These are phyloP conservation scores for Allacma fusca DNA, from an alignment of 2,888 invertebrate genomes.

Conservation along the genomic window DNA sequence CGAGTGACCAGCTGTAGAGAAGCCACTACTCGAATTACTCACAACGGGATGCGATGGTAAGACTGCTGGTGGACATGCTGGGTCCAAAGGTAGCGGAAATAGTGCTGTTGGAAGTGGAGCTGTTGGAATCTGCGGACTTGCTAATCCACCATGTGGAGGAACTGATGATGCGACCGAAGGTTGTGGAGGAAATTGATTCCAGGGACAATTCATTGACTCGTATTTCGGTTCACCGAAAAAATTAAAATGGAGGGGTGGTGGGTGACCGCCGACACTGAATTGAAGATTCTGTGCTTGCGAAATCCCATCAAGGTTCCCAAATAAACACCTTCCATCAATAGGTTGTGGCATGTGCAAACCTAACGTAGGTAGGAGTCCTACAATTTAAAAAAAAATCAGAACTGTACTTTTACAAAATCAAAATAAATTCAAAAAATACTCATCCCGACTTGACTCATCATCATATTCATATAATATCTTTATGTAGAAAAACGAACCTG, in stretches of 20 bases:
- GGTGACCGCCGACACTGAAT: slow-evolving; percentile 19
- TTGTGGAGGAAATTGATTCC: slow-evolving; percentile 42
- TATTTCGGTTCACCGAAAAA: slow-evolving; percentile 43
- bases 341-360: slow-evolving; percentile 27
- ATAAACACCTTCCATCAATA: slow-evolving; percentile 32
- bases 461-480: too few species aligned
- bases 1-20: slow-evolving; percentile 57
- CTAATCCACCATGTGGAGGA: not conserved
- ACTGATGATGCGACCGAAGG: slow-evolving; percentile 27
- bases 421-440: too few species aligned
- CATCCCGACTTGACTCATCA: too few species aligned
- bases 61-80: slow-evolving; percentile 58
- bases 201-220: slow-evolving; percentile 35
- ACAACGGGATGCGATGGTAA: slow-evolving; percentile 52
- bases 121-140: slow-evolving; percentile 27
- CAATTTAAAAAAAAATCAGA: too few species aligned
- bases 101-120: slow-evolving; percentile 58
- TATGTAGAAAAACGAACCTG: slow-evolving; percentile 38
- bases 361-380: slow-evolving; percentile 7
- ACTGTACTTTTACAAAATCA: too few species aligned
- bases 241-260: slow-evolving; percentile 26
- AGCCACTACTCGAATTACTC: slow-evolving; percentile 54
- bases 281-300: slow-evolving; percentile 14
- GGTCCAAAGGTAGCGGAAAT: slow-evolving; percentile 59
- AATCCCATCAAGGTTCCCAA: slow-evolving; percentile 15